Evolutionary conservation across 2,888 invertebrate genomes (phyloP), one percentile per base, ranked within the genome.

Genomic region (Hypomecis punctinalis): DNA sequence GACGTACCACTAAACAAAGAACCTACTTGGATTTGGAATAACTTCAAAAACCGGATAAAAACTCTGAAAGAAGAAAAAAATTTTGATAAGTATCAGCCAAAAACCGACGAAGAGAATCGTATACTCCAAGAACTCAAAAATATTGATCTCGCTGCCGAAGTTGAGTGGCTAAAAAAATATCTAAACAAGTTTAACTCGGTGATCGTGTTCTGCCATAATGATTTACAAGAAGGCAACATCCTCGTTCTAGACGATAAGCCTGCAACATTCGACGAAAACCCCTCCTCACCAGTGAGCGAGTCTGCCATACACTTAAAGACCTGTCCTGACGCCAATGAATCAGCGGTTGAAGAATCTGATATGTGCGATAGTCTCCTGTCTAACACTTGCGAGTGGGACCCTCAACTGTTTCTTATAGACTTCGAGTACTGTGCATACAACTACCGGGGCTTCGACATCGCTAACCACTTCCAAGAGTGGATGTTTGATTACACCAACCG

Each of bases 351-450:
- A 0, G 92, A 92, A 8, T 82, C 81, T 0, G 88, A 87, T 64
- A 91, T 92, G 0, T 85, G 85, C 0, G 92, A 93, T 68, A 90
- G 87, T 11, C 55, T 86, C 3, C 67, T 72, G n/a, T 86, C 85
- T 47, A 81, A 83, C 0, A 80, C 88, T 0, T 91, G 91, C 0
- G 92, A 92, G 59, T 82, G 92, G 0, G 94, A 94, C 58, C 95
- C 95, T 0, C 94, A 94, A 70, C 87, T 98, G 43, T 96, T 97
- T 11, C 93, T 98, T 36, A 98, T 97, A 79, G 99, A 99, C 85
- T 99, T 97, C 83, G 98, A 99, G 88, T 99, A 98, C 83, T 98
- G 98, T 86, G 97, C 98, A 0, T 99, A 99, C 89, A 98, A 99
- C 83, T 80, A 91, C 83, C 94, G 98, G 55, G 98, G 96, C 0